Evolutionary conservation across 2,888 invertebrate species (phyloP).

Genomic region (Lathronympha strigana): DNA sequence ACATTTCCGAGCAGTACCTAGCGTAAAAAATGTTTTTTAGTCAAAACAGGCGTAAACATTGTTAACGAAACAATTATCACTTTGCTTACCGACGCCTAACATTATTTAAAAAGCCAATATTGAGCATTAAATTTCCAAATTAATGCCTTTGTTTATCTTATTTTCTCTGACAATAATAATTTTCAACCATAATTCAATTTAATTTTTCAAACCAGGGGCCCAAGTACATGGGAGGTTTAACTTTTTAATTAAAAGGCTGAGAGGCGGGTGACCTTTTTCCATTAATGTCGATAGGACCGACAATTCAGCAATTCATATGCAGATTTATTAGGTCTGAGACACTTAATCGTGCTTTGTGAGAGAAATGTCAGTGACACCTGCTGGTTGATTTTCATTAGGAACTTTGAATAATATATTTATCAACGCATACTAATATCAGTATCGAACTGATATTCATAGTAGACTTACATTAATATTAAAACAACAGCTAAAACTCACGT

Average conservation of each 20-base stretch:
- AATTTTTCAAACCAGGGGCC: constrained; percentile 22
- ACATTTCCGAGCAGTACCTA: too few species aligned
- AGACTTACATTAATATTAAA: too few species aligned
- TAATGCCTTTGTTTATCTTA: constrained; percentile 14
- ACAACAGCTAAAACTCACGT: background rate
- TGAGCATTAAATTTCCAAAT: constrained; percentile 11
- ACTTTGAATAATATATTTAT: background rate
- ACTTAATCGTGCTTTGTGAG: constrained; percentile 13
- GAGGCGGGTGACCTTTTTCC: constrained; percentile 6
- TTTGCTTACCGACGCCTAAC: constrained; percentile 2
- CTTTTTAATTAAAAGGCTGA: constrained; percentile 40
- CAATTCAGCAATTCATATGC: constrained; percentile 16
- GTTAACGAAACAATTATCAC: constrained; percentile 31
- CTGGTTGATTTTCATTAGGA: background rate
- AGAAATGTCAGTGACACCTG: background rate
- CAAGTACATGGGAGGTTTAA: constrained; percentile 30
- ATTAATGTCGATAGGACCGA: constrained; percentile 15
- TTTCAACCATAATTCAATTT: constrained; percentile 26
- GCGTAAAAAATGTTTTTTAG: too few species aligned
- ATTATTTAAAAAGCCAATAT: constrained; percentile 23
- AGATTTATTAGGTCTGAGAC: constrained; percentile 9
- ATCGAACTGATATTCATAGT: background rate
- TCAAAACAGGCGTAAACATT: too few species aligned
- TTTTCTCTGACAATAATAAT: constrained; percentile 8
- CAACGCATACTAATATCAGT: too few species aligned